Percentiles rank a stretch among this genome's conserved stretches.
Conservation (phyloP, 2,888 invertebrate genomes). For the Amblyjoppa proteus region DNA sequence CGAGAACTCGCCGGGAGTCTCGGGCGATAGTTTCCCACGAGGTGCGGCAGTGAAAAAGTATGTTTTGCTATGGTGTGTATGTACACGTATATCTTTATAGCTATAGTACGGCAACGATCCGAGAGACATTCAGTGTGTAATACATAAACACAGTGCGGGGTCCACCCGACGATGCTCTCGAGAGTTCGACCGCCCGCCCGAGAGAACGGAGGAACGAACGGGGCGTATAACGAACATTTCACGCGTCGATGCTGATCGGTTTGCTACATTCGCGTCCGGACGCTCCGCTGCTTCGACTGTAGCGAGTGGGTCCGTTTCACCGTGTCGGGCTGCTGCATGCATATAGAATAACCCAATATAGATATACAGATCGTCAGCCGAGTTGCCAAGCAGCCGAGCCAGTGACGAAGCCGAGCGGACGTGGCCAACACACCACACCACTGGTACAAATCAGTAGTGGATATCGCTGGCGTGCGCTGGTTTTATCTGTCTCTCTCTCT, state of each 20-base stretch:
- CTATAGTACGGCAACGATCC: neutral
- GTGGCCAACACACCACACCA: conserved; percentile 1
- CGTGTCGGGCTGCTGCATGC: neutral
- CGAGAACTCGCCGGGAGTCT: conserved; percentile 46
- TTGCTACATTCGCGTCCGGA: neutral
- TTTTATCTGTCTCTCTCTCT: neutral
- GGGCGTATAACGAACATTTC: neutral
- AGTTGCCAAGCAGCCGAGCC: neutral
- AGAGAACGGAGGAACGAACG: conserved; percentile 21
- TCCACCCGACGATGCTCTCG: conserved; percentile 22
- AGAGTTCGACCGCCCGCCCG: conserved; percentile 32
- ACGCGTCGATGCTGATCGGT: neutral
- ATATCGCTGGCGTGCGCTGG: neutral
- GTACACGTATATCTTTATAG: neutral
- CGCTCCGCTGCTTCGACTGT: neutral
- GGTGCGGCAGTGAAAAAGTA: conserved; percentile 46
- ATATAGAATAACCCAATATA: neutral
- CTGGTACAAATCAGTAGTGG: conserved; percentile 5
- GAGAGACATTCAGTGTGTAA: conserved; percentile 18
- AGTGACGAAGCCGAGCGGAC: conserved; percentile 17
- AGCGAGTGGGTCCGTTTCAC: neutral
- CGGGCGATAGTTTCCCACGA: conserved; percentile 57
- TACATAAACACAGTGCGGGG: conserved; percentile 13
- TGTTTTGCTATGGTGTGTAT: conserved; percentile 2
- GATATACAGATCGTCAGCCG: neutral